Base-by-base conservation (phyloP, 2,797 vertebrate species). In the Thunnus albacares region DNA sequence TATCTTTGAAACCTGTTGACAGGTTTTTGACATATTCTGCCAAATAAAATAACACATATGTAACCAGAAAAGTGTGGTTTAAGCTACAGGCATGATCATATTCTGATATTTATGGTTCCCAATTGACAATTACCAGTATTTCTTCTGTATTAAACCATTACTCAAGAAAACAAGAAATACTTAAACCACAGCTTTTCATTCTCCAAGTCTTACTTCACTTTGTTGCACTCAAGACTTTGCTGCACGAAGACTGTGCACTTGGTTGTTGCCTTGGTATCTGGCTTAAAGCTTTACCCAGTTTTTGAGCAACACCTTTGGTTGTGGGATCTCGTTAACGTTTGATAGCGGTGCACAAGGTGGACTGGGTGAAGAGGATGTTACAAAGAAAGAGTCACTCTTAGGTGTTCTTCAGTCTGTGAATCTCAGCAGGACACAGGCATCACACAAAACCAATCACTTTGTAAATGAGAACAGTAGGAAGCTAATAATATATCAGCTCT, bases 381-480 rank as follows among this genome's bases (percentile, higher is more conserved):
- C 45, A 81, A 73, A 74, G 18, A 62, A 14, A 35, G 71, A 78
- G 68, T 62, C 77, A 64, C 73, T 89, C 47, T 11, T 69, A 55
- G 74, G 52, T 57, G 63, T 55, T 38, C 45, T 68, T 71, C 78
- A 33, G 81, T 78, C 60, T 74, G 72, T 56, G 51, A 69, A 33
- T 76, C 85, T 77, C 92, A 90, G 92, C 83, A 63, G 87, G 92
- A 77, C 85, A 60, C 20, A 71, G 82, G 64, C 79, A 81, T 91
- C 86, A 90, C 65, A 84, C 57, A 76, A 90, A 93, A 89, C 81
- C 92, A 93, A 92, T 94, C 87, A 84, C 80, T 87, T 91, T 88
- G 87, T 88, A 93, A 93, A 94, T 92, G 71, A 91, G 84, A 92
- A 88, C 89, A 90, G 90, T 86, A 62, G 90, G 91, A 91, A 84